Percentiles rank a stretch among this genome's conserved stretches.
These are phyloP conservation scores for Rhopalosiphum nymphaeae DNA, from an alignment of 2,888 invertebrate species.

Conservation along the genomic window DNA sequence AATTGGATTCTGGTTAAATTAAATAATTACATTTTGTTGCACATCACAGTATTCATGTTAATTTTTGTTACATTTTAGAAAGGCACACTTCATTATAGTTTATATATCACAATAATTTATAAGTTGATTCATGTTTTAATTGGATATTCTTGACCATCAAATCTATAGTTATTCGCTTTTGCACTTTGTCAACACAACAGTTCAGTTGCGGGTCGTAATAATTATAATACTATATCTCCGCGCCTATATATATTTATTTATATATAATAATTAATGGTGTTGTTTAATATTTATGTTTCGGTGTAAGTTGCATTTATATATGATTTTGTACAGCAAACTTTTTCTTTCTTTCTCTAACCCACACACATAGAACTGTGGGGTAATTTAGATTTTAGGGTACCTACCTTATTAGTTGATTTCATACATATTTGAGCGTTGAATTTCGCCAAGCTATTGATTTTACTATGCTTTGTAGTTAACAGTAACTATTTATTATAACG, in stretches of 20 bases:
- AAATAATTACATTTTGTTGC: neutral
- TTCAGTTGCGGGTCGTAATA: neutral
- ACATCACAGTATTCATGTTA: neutral
- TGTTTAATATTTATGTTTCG: neutral
- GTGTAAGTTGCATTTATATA: neutral
- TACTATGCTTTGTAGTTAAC: too few relatives aligned
- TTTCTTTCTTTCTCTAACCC: too few relatives aligned
- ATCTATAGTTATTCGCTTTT: neutral
- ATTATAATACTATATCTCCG: neutral
- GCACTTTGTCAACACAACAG: neutral
- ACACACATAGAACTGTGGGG: too few relatives aligned
- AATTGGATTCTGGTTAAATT: conserved; percentile 19
- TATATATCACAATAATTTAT: neutral
- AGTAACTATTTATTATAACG: too few relatives aligned
- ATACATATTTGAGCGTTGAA: too few relatives aligned
- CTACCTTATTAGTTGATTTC: too few relatives aligned
- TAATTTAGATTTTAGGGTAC: too few relatives aligned
- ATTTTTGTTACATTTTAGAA: neutral
- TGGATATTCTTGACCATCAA: neutral
- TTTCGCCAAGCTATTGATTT: too few relatives aligned
- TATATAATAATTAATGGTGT: neutral
- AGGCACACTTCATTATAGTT: neutral
- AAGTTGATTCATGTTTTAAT: conserved; percentile 24
- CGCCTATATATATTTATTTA: neutral
- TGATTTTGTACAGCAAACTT: too few relatives aligned